A percentile compares a stretch with the other conserved stretches of the same genome.
Conservation (phyloP, 2,888 invertebrate species). For the Saturnia pavonia region DNA sequence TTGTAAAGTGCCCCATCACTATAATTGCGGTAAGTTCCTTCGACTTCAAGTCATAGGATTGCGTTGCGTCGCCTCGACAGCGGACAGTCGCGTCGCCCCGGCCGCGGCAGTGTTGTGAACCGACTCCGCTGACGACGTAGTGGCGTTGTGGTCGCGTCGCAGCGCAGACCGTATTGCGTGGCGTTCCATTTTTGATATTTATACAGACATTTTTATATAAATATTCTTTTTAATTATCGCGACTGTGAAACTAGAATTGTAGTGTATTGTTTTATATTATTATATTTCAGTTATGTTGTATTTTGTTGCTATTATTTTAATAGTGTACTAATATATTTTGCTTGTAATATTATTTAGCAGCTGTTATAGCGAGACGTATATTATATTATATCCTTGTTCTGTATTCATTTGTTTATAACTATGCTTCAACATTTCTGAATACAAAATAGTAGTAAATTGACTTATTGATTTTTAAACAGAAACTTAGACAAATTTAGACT, state of each 20-base stretch:
- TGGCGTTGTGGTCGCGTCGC: slow-evolving; percentile 20
- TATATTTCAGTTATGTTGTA: neutral
- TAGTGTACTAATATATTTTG: neutral
- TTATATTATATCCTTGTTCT: neutral
- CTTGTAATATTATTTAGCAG: slow-evolving; percentile 3
- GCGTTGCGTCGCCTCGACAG: too few species aligned
- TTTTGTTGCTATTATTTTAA: neutral
- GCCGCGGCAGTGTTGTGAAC: slow-evolving; percentile 18
- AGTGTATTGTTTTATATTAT: slow-evolving; percentile 12
- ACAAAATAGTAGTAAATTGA: neutral
- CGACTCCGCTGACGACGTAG: slow-evolving; percentile 23
- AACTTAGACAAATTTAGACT: neutral
- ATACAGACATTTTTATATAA: slow-evolving; percentile 1
- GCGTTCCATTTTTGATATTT: slow-evolving; percentile 23
- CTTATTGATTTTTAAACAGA: neutral
- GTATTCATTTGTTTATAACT: neutral
- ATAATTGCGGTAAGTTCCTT: neutral
- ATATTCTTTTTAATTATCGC: slow-evolving; percentile 5
- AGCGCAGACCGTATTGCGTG: slow-evolving; percentile 24
- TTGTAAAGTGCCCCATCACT: neutral
- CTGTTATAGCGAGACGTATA: neutral
- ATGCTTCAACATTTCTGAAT: neutral
- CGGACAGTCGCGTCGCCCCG: too few species aligned
- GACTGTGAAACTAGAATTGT: slow-evolving; percentile 7
- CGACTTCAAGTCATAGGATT: neutral